phyloP scores from a whole-genome alignment of 2,113 vertebrate genomes.

The Irena cyanogastra region DNA sequence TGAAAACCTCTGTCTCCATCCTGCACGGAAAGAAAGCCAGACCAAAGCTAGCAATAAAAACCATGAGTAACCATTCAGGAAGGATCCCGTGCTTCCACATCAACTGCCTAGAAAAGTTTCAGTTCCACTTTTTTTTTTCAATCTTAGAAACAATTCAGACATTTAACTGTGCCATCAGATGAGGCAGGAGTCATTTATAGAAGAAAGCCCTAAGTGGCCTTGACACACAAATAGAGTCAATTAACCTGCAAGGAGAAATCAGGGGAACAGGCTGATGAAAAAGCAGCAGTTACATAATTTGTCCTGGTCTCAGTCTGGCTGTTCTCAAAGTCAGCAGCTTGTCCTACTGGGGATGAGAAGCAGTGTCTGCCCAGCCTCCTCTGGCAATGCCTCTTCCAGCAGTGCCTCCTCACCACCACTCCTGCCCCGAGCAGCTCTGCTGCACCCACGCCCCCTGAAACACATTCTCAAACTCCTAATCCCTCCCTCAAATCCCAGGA shows the following conservation, averaged over 20 bases:
- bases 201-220: background rate
- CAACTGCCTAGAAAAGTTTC: background rate
- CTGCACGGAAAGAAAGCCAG: background rate
- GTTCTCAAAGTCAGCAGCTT: background rate
- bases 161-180: background rate
- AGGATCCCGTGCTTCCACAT: background rate
- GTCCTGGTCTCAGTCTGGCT: background rate
- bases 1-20: background rate
- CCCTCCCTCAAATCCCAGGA: fast-evolving
- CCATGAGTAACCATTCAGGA: background rate
- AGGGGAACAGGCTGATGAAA: background rate
- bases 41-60: background rate
- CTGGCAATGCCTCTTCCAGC: too few species aligned
- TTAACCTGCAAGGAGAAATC: conserved; percentile 18
- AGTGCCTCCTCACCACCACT: fast-evolving
- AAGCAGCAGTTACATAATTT: background rate
- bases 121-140: background rate
- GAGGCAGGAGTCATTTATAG: conserved; percentile 12
- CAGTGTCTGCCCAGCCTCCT: background rate
- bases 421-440: background rate
- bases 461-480: background rate
- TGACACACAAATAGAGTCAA: conserved; percentile 38
- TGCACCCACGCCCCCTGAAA: background rate
- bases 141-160: background rate
- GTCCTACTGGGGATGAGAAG: background rate